Base-by-base conservation (phyloP, 2,888 invertebrate genomes). In the Ennomos erosarius region DNA sequence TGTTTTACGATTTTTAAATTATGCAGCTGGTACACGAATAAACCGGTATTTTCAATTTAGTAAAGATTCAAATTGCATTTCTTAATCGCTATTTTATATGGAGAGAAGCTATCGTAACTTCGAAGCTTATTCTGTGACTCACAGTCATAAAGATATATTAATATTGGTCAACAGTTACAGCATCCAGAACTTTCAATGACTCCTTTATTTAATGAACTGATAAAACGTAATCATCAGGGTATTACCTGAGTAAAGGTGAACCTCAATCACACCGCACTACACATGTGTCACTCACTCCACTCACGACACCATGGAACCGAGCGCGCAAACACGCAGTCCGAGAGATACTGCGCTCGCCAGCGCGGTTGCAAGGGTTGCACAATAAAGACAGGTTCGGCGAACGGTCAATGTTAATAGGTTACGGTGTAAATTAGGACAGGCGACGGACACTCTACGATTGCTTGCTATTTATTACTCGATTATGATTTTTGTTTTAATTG, bases 371-470 rank as follows among this genome's bases (percentile, higher is more conserved):
- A 42, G 48, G 55, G 58, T 75, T 73, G 71, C 74, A 68, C 71
- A 74, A 77, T 59, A n/a, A 52, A 33, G 56, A 54, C 61, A 64
- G 63, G 59, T 68, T 63, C 53, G 51, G 64, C 62, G 69, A 68
- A 60, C 75, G 82, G 81, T 82, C 82, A 82, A 82, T 82, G 82
- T 81, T 82, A 82, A 70, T 78, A 67, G 76, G 69, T 64, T 64
- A 69, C 60, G 36, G 56, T 67, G 50, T 59, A 52, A 74, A 67
- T 75, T 70, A 65, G 70, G 66, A 70, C 68, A 50, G 40, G 51
- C 43, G 34, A 49, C 42, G 39, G 59, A 54, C 59, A 55, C 52
- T 55, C 35, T 52, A 52, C 61, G 11, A 45, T 45, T 48, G 44
- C 44, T 44, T 11, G 44, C 8, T 34, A 35, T 34, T 34, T 42